Evolutionary conservation across 2,113 vertebrate species (phyloP).

Genomic region (Bothrops jararaca): DNA sequence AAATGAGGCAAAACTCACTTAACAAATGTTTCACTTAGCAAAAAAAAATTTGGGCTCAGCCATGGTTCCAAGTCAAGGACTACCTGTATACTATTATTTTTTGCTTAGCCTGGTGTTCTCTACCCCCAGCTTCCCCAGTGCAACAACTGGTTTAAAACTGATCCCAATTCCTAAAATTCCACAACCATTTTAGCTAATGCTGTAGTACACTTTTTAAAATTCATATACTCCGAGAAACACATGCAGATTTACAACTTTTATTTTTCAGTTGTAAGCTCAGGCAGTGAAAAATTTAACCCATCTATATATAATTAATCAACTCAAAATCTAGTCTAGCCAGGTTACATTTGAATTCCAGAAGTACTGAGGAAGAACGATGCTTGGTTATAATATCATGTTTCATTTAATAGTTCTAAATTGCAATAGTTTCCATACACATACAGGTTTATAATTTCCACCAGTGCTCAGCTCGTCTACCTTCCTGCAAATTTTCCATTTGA

Average conservation of each 20-base stretch:
- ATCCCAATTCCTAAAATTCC: neutral
- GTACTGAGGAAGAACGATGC: neutral
- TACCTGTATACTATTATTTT: neutral
- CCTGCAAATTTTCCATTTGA: neutral
- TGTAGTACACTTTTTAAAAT: neutral
- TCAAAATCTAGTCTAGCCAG: neutral
- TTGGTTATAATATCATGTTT: neutral
- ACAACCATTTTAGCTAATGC: neutral
- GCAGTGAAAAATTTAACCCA: neutral
- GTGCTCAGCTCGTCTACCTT: neutral
- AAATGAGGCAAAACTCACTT: neutral
- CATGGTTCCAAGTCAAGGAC: neutral
- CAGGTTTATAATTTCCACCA: neutral
- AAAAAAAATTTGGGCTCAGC: neutral
- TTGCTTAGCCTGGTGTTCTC: neutral
- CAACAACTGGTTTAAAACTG: neutral
- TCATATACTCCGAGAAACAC: neutral
- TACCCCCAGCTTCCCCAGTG: neutral
- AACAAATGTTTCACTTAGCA: neutral
- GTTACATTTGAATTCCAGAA: neutral
- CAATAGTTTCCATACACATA: neutral
- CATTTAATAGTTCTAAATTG: neutral
- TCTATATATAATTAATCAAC: neutral
- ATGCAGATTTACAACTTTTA: neutral
- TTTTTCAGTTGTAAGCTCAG: neutral